A percentile compares a stretch with the other conserved stretches of the same genome.
Evolutionary conservation across 2,797 vertebrate genomes (phyloP).

Genomic region (Furcifer pardalis): DNA sequence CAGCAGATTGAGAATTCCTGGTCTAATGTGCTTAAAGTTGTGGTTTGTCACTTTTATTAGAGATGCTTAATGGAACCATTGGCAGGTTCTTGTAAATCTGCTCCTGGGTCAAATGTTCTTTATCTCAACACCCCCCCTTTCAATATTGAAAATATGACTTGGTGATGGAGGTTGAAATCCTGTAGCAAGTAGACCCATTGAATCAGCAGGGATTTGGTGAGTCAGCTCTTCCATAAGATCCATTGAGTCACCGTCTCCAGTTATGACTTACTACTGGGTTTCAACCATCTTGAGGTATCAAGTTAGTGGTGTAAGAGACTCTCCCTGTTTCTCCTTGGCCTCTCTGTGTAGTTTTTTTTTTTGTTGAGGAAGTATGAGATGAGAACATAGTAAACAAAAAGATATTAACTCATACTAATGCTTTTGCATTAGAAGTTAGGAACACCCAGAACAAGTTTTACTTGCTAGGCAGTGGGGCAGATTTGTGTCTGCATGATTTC

Average conservation of each 20-base stretch:
- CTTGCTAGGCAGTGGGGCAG: not conserved
- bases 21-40: not conserved
- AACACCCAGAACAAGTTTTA: conserved; percentile 25
- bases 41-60: too few species aligned
- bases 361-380: not conserved
- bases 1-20: too few species aligned
- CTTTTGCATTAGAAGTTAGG: not conserved
- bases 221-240: too few species aligned
- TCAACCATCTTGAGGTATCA: too few species aligned
- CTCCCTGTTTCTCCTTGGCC: not conserved
- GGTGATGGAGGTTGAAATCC: too few species aligned
- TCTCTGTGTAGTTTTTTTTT: not conserved
- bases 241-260: too few species aligned
- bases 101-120: not conserved
- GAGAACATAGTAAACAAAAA: not conserved
- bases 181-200: too few species aligned
- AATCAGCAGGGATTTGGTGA: too few species aligned
- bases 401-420: not conserved
- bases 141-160: too few species aligned
- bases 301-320: not conserved
- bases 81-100: not conserved
- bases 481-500: not conserved
- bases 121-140: too few species aligned
- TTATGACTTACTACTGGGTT: too few species aligned
- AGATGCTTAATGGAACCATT: not conserved